Percentiles rank a stretch among this genome's conserved stretches.
phyloP scores from a whole-genome alignment of 2,797 vertebrate species.

The Carcharodon carcharias region DNA sequence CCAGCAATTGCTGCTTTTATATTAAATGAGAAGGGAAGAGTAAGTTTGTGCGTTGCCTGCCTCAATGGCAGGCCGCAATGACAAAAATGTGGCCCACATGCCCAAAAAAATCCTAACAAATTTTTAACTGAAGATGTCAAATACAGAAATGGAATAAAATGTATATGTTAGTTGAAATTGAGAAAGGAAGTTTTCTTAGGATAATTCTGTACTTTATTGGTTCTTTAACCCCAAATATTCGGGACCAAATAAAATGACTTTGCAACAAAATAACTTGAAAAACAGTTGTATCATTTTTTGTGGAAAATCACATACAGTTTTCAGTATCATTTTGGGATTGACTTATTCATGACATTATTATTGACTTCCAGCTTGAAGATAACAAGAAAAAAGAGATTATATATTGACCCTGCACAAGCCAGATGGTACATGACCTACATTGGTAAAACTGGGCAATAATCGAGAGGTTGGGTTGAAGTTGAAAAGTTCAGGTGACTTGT shows the following conservation, averaged over 20 bases:
- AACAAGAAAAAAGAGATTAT: no score
- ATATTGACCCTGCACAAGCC: not conserved
- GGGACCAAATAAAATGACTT: not conserved
- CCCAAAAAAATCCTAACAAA: no score
- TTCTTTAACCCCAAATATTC: not conserved
- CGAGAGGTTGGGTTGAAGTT: not conserved
- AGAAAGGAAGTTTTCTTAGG: no score
- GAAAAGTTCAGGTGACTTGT: not conserved
- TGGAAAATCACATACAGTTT: not conserved
- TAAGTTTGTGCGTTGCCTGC: no score
- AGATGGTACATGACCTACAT: not conserved
- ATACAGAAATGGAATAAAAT: no score
- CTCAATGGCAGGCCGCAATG: no score
- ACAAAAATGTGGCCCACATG: no score
- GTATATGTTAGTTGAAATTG: no score
- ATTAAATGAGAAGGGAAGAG: no score
- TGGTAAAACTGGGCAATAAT: not conserved
- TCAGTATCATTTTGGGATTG: not conserved
- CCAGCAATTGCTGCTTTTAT: no score
- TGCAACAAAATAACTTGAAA: not conserved
- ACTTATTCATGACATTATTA: not conserved
- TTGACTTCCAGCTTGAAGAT: not conserved
- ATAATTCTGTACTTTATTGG: not conserved
- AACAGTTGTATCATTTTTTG: not conserved
- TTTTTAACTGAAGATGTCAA: no score